Conservation (phyloP, 2,797 vertebrate species). For the Chaetodon trifasciatus region DNA sequence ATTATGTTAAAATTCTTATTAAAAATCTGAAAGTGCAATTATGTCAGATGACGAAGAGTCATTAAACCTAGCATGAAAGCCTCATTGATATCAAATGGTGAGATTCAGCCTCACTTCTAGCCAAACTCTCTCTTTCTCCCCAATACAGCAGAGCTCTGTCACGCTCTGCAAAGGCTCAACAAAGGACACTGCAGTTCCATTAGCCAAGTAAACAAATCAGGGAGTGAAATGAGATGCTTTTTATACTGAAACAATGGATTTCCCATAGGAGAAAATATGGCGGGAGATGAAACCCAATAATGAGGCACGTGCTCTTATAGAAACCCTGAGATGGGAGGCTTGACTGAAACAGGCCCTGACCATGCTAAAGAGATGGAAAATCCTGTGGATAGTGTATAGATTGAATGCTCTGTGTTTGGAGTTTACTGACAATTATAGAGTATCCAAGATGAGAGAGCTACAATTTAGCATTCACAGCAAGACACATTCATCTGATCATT, state of each 20-base stretch:
- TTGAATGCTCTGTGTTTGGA: conserved; percentile 60
- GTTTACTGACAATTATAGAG: conserved; percentile 55
- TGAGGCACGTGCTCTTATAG: conserved; percentile 70
- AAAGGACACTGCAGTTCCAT: conserved; percentile 80
- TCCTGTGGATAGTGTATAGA: conserved; percentile 61
- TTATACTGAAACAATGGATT: conserved; percentile 80
- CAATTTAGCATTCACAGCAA: conserved; percentile 56
- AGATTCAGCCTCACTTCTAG: conserved; percentile 75
- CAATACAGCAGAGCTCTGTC: conserved; percentile 74
- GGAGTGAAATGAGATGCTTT: conserved; percentile 82
- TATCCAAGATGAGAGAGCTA: conserved; percentile 36
- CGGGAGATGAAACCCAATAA: conserved; percentile 77
- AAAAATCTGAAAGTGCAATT: conserved; percentile 88
- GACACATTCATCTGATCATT: conserved; percentile 52
- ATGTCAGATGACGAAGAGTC: conserved; percentile 84
- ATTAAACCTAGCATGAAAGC: conserved; percentile 83
- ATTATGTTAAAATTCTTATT: conserved; percentile 86
- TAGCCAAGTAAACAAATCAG: conserved; percentile 83
- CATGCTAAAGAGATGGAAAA: conserved; percentile 67
- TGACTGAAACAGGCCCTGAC: conserved; percentile 58
- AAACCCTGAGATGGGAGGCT: conserved; percentile 67
- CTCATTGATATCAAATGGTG: conserved; percentile 78
- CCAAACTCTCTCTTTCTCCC: conserved; percentile 63
- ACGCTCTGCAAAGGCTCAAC: conserved; percentile 76
- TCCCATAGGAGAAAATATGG: conserved; percentile 80